These are phyloP conservation scores for Spialia ferax DNA, from an alignment of 2,888 invertebrate species.

Conservation along the genomic window DNA sequence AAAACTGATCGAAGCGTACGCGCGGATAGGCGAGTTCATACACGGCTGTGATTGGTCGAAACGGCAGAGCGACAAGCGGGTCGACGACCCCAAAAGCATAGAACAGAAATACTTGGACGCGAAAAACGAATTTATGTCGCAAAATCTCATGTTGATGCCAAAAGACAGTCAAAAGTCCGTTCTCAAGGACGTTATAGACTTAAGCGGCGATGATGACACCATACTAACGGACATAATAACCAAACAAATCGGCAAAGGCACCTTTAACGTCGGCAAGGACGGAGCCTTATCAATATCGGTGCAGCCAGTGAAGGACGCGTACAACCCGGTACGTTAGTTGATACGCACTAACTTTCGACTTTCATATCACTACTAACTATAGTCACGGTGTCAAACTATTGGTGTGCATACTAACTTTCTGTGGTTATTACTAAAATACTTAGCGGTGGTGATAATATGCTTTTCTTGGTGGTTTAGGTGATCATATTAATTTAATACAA, in stretches of 20 bases:
- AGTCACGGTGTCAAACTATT: not conserved
- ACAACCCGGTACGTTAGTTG: constrained; percentile 70
- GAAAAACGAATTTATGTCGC: constrained; percentile 82
- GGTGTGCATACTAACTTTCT: constrained; percentile 43
- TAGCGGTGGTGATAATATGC: not conserved
- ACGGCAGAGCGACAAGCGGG: constrained; percentile 62
- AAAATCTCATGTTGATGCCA: constrained; percentile 77
- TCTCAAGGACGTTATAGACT: constrained; percentile 73
- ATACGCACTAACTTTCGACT: constrained; percentile 45
- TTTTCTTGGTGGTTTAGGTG: not conserved
- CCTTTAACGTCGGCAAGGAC: constrained; percentile 75
- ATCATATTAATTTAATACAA: not conserved
- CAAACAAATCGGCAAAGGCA: constrained; percentile 71
- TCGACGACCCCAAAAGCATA: constrained; percentile 68
- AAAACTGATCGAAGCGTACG: too few species aligned
- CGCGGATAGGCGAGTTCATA: constrained; percentile 79
- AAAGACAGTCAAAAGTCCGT: constrained; percentile 69
- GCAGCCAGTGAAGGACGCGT: constrained; percentile 65
- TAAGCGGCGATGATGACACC: constrained; percentile 73
- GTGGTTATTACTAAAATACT: constrained; percentile 45
- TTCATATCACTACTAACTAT: constrained; percentile 40
- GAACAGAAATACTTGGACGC: constrained; percentile 81
- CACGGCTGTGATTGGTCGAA: constrained; percentile 83
- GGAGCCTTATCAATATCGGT: constrained; percentile 79
- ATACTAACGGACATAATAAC: constrained; percentile 67